Base-by-base conservation (phyloP, 2,888 invertebrate genomes). In the Noctua janthina region DNA sequence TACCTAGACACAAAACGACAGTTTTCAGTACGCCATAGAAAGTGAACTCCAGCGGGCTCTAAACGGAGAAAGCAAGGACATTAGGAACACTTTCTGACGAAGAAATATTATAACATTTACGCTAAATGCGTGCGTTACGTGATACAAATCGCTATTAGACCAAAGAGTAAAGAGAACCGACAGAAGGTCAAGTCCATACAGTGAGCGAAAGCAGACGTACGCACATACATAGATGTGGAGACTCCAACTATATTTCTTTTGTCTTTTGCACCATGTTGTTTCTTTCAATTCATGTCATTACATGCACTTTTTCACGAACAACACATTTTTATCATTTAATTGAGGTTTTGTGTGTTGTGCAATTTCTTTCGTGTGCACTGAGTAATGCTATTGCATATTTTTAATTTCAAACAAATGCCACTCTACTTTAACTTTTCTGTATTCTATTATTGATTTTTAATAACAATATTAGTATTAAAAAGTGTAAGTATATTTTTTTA, bases 51-150 rank as follows among this genome's bases (percentile, higher is more conserved):
- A 59, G 49, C 68, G 75, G 81, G n/a, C 79, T 84, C 92, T 92
- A 92, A 91, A 85, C 74, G 81, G 91, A 84, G 91, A 91, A 92
- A 91, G 86, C 84, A 79, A 79, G 83, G 83, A 89, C 76, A 84
- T 85, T 82, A 83, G 54, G 78, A 72, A 69, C 75, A 85, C 85
- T 85, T 84, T 86, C 85, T 69, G 81, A 74, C 81, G 71, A 87
- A 71, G 78, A 87, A 68, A 71, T 83, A 85, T 89, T 89, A 86
- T 83, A 76, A 77, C 84, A 83, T 83, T 73, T 46, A 79, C 82
- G 88, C 84, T 90, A 91, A 91, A 86, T 84, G 85, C 82, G 72
- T 81, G 76, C 74, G 73, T 86, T 86, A 77, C 82, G 79, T 88
- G 86, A 79, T 79, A 79, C 86, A 75, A 79, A 82, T 82, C 68